Conservation (phyloP, 2,797 vertebrate genomes). For the Sternarchorhynchus goeldii region DNA sequence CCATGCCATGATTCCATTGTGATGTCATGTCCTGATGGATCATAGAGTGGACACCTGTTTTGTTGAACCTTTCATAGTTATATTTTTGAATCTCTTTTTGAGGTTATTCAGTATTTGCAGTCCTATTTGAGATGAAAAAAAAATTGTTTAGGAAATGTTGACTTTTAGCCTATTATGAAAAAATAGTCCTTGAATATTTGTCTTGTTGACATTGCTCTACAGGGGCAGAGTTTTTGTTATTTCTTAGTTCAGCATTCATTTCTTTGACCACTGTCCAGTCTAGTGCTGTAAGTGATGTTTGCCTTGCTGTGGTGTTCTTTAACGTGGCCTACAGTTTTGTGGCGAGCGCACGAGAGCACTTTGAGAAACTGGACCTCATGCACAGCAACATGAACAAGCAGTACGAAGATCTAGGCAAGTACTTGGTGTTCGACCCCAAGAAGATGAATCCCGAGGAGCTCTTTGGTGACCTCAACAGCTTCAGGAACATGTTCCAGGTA, state of each 20-base stretch:
- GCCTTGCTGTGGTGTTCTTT: slow-evolving; percentile 66
- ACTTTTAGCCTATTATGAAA: too few species aligned
- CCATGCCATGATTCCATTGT: not conserved
- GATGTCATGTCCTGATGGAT: slow-evolving; percentile 3
- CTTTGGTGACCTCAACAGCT: slow-evolving; percentile 84
- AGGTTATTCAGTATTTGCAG: too few species aligned
- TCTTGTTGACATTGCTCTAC: too few species aligned
- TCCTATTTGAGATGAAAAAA: too few species aligned
- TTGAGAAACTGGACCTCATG: slow-evolving; percentile 82
- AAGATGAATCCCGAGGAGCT: slow-evolving; percentile 82
- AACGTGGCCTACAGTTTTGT: slow-evolving; percentile 79
- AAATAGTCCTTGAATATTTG: too few species aligned
- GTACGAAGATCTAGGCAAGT: slow-evolving; percentile 75
- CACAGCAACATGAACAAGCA: slow-evolving; percentile 86
- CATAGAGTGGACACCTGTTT: too few species aligned
- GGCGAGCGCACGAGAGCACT: slow-evolving; percentile 75
- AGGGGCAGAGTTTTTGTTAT: too few species aligned
- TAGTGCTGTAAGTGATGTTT: not conserved
- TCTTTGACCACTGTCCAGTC: too few species aligned
- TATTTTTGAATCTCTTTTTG: too few species aligned
- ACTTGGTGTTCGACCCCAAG: slow-evolving; percentile 81
- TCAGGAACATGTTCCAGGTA: slow-evolving; percentile 88
- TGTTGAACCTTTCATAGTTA: too few species aligned
- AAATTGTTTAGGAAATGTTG: too few species aligned
- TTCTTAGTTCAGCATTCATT: too few species aligned